These are phyloP conservation scores for Melipona bicolor DNA, from an alignment of 2,888 invertebrate species.

Conservation along the genomic window DNA sequence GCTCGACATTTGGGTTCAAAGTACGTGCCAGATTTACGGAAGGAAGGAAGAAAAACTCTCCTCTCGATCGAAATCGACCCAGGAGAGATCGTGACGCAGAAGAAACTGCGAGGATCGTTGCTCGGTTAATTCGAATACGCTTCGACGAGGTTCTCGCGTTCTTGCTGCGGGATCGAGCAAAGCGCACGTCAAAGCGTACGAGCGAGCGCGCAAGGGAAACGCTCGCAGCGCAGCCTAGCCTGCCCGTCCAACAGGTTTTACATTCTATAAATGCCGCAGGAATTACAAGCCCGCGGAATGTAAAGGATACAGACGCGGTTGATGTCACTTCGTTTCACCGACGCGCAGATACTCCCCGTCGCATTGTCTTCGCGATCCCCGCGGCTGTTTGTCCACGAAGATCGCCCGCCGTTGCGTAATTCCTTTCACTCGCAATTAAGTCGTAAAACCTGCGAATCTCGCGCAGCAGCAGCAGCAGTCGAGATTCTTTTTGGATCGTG, in stretches of 20 bases:
- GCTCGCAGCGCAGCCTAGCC: not conserved
- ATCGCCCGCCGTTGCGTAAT: slow-evolving; percentile 10
- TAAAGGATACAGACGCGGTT: slow-evolving; percentile 42
- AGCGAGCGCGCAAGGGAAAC: not conserved
- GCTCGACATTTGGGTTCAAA: no score
- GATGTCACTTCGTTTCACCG: slow-evolving; percentile 37
- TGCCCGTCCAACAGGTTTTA: slow-evolving; percentile 35
- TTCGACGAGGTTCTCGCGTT: not conserved
- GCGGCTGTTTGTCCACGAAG: not conserved
- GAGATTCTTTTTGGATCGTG: not conserved
- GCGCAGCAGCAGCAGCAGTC: no score
- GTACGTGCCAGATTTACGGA: no score
- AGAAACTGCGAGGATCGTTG: no score
- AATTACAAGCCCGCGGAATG: slow-evolving; percentile 53
- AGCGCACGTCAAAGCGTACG: not conserved
- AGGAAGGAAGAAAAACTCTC: no score
- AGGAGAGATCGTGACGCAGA: no score
- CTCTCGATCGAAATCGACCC: no score
- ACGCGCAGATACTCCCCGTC: slow-evolving; percentile 18
- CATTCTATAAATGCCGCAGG: slow-evolving; percentile 43
- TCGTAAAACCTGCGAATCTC: not conserved
- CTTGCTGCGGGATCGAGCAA: not conserved
- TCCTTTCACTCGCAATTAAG: slow-evolving; percentile 30
- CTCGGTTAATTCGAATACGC: no score
- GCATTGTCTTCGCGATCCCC: slow-evolving; percentile 21